phyloP scores from a whole-genome alignment of 2,888 invertebrate genomes.

The Urechis unicinctus region DNA sequence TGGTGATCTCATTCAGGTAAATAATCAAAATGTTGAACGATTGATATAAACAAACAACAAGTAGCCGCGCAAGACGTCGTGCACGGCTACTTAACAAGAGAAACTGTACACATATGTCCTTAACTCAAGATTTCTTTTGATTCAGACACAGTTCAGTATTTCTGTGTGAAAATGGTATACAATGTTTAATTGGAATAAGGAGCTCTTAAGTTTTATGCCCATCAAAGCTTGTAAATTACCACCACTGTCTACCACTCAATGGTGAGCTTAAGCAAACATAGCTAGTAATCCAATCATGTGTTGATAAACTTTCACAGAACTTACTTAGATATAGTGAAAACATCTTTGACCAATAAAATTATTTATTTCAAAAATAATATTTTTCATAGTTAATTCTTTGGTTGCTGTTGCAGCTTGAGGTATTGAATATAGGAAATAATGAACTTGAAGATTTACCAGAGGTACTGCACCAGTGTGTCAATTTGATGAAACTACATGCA shows the following conservation, averaged over 20 bases:
- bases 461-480: conserved; percentile 24
- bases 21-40: background rate
- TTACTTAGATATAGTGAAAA: background rate
- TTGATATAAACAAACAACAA: background rate
- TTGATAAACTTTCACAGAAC: background rate
- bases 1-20: conserved; percentile 36
- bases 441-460: conserved; percentile 39
- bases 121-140: no score
- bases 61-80: no score
- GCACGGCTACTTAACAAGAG: no score
- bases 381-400: no score
- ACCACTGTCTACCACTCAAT: background rate
- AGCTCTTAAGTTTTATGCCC: no score
- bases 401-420: conserved; percentile 37
- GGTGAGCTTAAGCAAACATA: background rate
- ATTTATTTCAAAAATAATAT: background rate
- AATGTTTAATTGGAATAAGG: no score
- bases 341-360: background rate
- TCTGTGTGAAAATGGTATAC: no score
- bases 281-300: background rate
- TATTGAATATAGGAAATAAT: conserved; percentile 44
- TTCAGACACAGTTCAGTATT: no score
- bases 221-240: no score
- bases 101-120: no score
- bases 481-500: conserved; percentile 32